Evolutionary conservation across 2,888 invertebrate genomes (phyloP).

Genomic region (Drosophila dives): DNA sequence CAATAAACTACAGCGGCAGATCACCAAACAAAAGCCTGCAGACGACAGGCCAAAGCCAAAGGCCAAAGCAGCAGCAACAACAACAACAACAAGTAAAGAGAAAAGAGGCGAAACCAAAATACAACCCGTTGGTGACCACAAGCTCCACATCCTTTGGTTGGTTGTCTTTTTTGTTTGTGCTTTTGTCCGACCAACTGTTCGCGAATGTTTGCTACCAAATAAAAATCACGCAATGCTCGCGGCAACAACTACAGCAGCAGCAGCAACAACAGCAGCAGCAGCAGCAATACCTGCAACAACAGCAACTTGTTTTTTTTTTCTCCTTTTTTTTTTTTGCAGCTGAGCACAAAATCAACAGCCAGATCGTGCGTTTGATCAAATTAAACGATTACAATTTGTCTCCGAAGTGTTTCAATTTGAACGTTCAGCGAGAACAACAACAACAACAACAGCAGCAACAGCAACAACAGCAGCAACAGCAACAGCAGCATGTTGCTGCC

Average conservation of each 20-base stretch:
- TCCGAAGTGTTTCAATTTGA: constrained; percentile 85
- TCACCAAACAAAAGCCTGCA: constrained; percentile 57
- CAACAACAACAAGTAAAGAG: constrained; percentile 8
- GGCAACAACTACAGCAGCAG: constrained; percentile 40
- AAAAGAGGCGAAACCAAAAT: constrained; percentile 10
- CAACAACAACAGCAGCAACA: constrained; percentile 27
- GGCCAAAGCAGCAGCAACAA: constrained; percentile 32
- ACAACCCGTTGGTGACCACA: constrained; percentile 58
- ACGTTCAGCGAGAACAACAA: constrained; percentile 53
- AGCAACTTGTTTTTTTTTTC: constrained; percentile 35
- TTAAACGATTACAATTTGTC: constrained; percentile 85
- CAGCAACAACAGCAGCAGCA: constrained; percentile 6
- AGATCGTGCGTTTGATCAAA: constrained; percentile 84
- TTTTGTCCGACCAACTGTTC: constrained; percentile 52
- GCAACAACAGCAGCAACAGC: constrained; percentile 41
- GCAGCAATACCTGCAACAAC: constrained; percentile 27
- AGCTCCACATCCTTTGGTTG: constrained; percentile 71
- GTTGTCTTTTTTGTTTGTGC: constrained; percentile 45
- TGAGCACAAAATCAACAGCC: constrained; percentile 69
- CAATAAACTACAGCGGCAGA: constrained; percentile 67
- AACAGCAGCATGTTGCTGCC: constrained; percentile 66
- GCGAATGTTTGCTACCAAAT: constrained; percentile 75
- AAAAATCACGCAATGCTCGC: constrained; percentile 66
- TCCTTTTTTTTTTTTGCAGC: constrained; percentile 27
- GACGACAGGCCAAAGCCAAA: constrained; percentile 55